Evolutionary conservation across 2,113 vertebrate genomes (phyloP), one percentile per base, ranked within the genome.

Genomic region (Corapipo altera): DNA sequence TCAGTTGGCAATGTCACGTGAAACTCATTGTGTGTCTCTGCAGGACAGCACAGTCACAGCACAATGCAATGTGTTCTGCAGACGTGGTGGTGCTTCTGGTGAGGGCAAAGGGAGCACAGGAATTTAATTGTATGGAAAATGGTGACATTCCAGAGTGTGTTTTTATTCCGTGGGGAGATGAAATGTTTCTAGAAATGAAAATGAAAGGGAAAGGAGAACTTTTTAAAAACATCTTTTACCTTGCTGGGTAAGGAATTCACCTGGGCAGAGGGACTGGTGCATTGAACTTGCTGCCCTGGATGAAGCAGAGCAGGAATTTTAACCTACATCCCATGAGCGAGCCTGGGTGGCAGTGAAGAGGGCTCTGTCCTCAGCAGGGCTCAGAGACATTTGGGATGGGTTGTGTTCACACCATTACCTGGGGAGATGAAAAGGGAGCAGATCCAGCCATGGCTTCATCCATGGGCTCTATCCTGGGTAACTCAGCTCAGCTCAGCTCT

Each of bases 111-210:
- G 74, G 15, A 79, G 77, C 24, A 37, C 64, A 77, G n/a, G 12
- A 64, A 70, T 90, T 91, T 23, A 24, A 51, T 81, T 73, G 48
- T n/a, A 44, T n/a, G 44, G 44, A 61, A 82, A 79, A 90, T 0
- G 3, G 30, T 48, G 70, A 79, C 15, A 24, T 94, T 93, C 93
- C 3, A 2, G 61, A 77, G 48, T 55, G 21, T 77, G 48, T 28
- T 91, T 88, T 78, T 72, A 41, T 91, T 75, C 30, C 17, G 39
- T 32, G 73, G 41, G 49, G 91, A 58, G 75, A 82, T 37, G 15
- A 91, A 95, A 61, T n/a, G 8, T 81, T 75, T 85, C 55, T 87
- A 91, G 85, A 84, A 74, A 71, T 67, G 41, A 81, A 90, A 94
- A 89, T 70, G 4, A 80, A 87, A 85, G 24, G 19, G 62, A 85